Conservation (phyloP, 2,113 vertebrate genomes). For the Addax nasomaculatus region DNA sequence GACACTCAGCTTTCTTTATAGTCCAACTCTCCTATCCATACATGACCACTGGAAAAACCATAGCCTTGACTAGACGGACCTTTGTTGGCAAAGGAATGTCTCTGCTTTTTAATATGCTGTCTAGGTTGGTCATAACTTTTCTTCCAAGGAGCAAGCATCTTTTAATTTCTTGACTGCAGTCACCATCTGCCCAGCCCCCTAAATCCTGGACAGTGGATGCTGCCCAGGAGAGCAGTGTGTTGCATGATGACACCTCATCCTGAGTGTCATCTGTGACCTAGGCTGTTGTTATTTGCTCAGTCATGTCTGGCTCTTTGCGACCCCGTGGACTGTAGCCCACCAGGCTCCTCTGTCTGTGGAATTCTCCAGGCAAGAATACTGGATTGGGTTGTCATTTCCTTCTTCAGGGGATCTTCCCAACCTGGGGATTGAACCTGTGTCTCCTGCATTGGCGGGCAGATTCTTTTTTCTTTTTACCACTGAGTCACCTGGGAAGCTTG, state of each 20-base stretch:
- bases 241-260: no score
- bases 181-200: background rate
- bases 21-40: background rate
- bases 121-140: background rate
- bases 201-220: no score
- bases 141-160: background rate
- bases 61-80: background rate
- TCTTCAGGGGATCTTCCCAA: background rate
- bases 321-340: background rate
- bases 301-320: accelerated
- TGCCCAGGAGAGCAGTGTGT: background rate
- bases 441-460: accelerated
- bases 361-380: background rate
- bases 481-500: background rate
- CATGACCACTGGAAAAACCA: background rate
- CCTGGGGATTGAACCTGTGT: background rate
- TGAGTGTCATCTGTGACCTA: background rate
- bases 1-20: background rate
- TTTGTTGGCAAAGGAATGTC: background rate
- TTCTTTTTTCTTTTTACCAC: background rate
- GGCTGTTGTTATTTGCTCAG: background rate
- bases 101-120: background rate
- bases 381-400: background rate
- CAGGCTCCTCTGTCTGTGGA: background rate
- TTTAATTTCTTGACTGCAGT: background rate